Conservation (phyloP, 2,113 vertebrate genomes). For the Nipponia nippon region DNA sequence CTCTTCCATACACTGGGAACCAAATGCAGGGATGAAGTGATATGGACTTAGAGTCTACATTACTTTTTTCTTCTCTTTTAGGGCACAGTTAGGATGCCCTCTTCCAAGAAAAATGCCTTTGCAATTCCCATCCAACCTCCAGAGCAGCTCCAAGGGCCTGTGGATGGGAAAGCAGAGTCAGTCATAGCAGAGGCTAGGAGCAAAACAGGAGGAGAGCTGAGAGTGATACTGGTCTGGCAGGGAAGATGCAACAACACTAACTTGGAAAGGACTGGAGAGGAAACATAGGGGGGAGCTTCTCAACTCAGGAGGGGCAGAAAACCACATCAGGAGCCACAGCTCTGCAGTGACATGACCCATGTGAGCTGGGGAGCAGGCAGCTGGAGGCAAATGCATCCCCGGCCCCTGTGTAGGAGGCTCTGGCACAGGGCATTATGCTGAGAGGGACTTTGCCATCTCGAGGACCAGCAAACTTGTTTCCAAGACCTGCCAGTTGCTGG, state of each 20-base stretch:
- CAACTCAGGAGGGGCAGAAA: not conserved
- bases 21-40: not conserved
- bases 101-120: not conserved
- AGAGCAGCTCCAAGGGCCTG: not conserved
- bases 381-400: not conserved
- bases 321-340: not conserved
- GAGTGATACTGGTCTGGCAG: too few relatives aligned
- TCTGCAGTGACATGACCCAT: too few relatives aligned
- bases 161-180: not conserved
- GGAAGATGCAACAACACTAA: not conserved
- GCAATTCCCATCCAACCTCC: not conserved
- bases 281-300: fast-evolving
- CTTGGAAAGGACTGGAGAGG: not conserved
- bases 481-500: not conserved
- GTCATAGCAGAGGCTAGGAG: not conserved
- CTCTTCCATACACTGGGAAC: not conserved
- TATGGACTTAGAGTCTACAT: not conserved
- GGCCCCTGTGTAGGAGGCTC: fast-evolving
- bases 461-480: not conserved
- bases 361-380: not conserved
- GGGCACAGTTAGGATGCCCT: not conserved
- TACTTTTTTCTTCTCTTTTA: not conserved
- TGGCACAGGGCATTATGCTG: fast-evolving
- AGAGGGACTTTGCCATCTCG: not conserved
- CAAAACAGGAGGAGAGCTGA: not conserved